Base-by-base conservation (phyloP, 2,113 vertebrate genomes). In the Phrynosoma platyrhinos region DNA sequence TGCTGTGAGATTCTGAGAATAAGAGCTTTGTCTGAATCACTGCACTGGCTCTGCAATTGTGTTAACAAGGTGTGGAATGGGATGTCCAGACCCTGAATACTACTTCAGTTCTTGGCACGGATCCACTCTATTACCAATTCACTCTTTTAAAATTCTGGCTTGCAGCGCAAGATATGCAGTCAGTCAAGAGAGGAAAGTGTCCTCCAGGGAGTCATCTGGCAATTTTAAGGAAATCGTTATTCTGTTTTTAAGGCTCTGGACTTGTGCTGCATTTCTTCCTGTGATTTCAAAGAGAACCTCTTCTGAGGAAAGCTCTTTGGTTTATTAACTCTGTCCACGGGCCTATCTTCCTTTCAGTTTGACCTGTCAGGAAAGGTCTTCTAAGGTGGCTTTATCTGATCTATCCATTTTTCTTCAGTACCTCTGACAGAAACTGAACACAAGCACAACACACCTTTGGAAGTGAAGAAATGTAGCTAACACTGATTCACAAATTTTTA, bases 31-130 rank as follows among this genome's bases (percentile, higher is more conserved):
- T 62, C 82, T 79, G 84, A 4, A 27, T 58, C 32, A 20, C 32
- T 72, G 32, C 8, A n/a, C 80, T 69, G 52, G n/a, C 23, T 87
- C 58, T 32, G 27, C 30, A 82, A 6, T 30, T 18, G 71, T 36
- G 80, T 83, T 88, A 88, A 88, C 42, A 83, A 66, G 72, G 7
- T 66, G 55, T 87, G 71, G 80, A 83, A 87, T 90, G 69, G 68
- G 12, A 1, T 55, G 16, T 40, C 62, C 74, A 30, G 2, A 1
- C 72, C 58, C 82, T 78, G 74, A 81, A 30, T 91, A 18, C 84
- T 88, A 83, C 32, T 80, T 58, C 83, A 18, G 0, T 64, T 82
- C 13, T 71, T 25, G 72, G 86, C 75, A 87, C 62, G 14, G 7
- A 2, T 2, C 8, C 79, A 74, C 3, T 64, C 86, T 52, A 27